These are phyloP conservation scores for Acholoe squamosa DNA, from an alignment of 2,888 invertebrate species.

Conservation along the genomic window DNA sequence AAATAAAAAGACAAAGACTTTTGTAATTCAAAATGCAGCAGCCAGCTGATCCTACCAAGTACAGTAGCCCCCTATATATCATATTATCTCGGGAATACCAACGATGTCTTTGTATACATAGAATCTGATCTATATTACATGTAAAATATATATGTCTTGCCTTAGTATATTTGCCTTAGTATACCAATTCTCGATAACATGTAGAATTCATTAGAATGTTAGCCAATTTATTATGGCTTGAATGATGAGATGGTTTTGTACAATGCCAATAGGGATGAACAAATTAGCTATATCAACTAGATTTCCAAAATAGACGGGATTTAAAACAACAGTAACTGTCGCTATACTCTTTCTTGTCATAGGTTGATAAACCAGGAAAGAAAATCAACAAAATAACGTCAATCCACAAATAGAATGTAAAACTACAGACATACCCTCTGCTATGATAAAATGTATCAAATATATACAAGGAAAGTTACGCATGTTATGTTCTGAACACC, in stretches of 20 bases:
- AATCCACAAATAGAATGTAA: no score
- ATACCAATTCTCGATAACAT: neutral
- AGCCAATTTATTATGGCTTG: neutral
- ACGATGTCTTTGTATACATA: neutral
- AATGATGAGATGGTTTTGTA: neutral
- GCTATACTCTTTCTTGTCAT: no score
- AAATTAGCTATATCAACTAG: neutral
- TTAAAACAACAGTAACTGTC: no score
- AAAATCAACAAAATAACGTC: no score
- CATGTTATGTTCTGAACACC: neutral
- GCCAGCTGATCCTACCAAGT: no score
- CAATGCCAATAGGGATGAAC: neutral
- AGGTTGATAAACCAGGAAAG: no score
- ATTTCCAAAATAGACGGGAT: no score
- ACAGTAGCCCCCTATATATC: no score
- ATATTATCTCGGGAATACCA: neutral
- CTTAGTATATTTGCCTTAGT: neutral
- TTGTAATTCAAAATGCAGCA: no score
- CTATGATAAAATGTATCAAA: neutral
- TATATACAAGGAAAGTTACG: neutral
- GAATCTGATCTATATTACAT: neutral
- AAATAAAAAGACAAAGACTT: no score
- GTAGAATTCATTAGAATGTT: neutral
- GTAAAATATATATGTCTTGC: neutral
- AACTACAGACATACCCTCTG: no score